Evolutionary conservation across 2,113 vertebrate species (phyloP), one percentile per base, ranked within the genome.

Genomic region (Nothobranchius furzeri): DNA sequence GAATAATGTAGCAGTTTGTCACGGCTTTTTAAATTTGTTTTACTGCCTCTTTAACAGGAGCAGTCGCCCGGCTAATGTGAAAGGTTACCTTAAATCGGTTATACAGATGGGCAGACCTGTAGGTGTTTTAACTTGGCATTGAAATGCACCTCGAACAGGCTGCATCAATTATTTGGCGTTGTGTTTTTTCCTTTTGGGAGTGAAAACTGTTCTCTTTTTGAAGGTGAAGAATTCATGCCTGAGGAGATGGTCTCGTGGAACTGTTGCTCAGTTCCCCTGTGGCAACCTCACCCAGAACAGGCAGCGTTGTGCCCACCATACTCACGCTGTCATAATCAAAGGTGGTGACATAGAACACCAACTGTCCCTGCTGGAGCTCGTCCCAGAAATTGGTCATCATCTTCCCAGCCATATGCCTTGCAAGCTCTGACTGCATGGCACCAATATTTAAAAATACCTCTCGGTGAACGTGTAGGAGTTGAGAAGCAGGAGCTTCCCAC

Each of bases 341-440:
- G 78, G 76, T 75, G 82, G 72, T 90, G 90, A 91, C 88, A 88
- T 73, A 68, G 69, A 63, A 86, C 3, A 58, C 90, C 90, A 92
- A 90, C 90, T 91, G 90, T 90, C 90, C 47, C 51, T 78, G 50
- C 66, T 93, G 91, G 91, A 92, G 81, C 71, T 25, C 55, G 56
- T 86, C 90, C 91, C 90, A 90, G 89, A 90, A 84, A 84, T 76
- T 73, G 64, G 70, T 79, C 83, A 71, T 86, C 81, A 74, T 86
- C 81, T 79, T 77, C 47, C 66, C 48, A 6, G 67, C 88, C 88
- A 75, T 82, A 83, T 84, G 85, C 80, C 59, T 73, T 2, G 73
- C 57, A 2, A 75, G 68, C 72, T 65, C 70, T 60, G 87, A 87
- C 75, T 77, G 84, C 79, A 67, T 66, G 68, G 75, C 76, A 83